Conservation (phyloP, 2,888 invertebrate genomes). For the Melipona bicolor region DNA sequence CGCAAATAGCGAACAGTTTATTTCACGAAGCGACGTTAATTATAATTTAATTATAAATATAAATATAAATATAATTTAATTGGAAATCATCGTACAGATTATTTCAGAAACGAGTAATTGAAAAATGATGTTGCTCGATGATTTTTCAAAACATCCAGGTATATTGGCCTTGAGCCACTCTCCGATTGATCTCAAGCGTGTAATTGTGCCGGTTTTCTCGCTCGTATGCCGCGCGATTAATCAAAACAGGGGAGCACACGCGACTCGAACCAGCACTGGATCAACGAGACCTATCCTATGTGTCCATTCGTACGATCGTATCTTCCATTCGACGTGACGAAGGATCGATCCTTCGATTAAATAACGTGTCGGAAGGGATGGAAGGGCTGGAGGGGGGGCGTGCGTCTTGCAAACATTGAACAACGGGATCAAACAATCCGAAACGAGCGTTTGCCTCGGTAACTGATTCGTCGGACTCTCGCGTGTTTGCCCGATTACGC, state of each 20-base stretch:
- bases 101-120: too few relatives aligned
- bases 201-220: neutral
- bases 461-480: constrained; percentile 63
- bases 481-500: constrained; percentile 70
- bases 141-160: too few relatives aligned
- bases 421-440: constrained; percentile 57
- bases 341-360: constrained; percentile 19
- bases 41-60: too few relatives aligned
- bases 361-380: constrained; percentile 31
- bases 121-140: too few relatives aligned
- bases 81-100: too few relatives aligned
- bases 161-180: neutral
- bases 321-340: neutral
- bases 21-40: too few relatives aligned
- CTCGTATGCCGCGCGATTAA: neutral
- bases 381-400: neutral
- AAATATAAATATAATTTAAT: too few relatives aligned
- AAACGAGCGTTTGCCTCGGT: constrained; percentile 64
- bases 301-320: neutral
- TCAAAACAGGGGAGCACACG: neutral
- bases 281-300: neutral
- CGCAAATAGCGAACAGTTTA: too few relatives aligned
- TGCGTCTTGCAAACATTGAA: constrained; percentile 60
- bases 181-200: neutral
- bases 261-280: neutral